Base-by-base conservation (phyloP, 2,797 vertebrate species). In the Silurus aristotelis region DNA sequence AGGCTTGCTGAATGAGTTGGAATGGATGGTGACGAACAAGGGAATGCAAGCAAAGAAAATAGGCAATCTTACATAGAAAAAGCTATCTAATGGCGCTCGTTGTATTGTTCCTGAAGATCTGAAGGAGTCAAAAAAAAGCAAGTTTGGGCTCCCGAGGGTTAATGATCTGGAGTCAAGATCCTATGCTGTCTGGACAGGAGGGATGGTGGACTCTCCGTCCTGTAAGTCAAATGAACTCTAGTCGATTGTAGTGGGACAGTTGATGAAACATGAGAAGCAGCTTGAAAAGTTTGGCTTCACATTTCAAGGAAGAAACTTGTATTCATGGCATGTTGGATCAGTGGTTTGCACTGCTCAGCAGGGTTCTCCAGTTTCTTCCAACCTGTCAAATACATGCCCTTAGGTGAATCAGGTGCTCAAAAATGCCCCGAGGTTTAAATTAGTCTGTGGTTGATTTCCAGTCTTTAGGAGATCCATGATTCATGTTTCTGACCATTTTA, bases 1-100 rank as follows among this genome's bases (percentile, higher is more conserved):
- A 46, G 10, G 6, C 64, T 56, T 68, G 38, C 63, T 80, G 80
- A 82, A 84, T 87, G 63, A 81, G 77, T 70, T 70, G 80, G 77
- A 58, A 48, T 73, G 66, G 73, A 64, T 85, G 77, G 84, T 68
- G 75, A 84, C 76, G 77, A 79, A 17, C 64, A n/a, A 60, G 64
- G 64, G 27, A 25, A 17, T 9, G 4, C 9, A 1, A 56, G 3
- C n/a, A 55, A 46, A n/a, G 52, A 38, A 60, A 20, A 2, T 31
- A 58, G 17, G 17, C 0, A 15, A 38, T 38, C 56, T 61, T 77
- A 6, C 22, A 6, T 43, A 14, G 13, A 58, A 38, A 38, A 38
- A 38, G 38, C 38, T 38, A 38, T 38, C 38, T 38, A 4, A 38
- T 38, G 38, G 38, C 0, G n/a, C 14, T 27, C 4, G 1, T 2